A percentile compares a stretch with the other conserved stretches of the same genome.
These are phyloP conservation scores for Lepidurus apus DNA, from an alignment of 1,140 invertebrate species.

Conservation along the genomic window DNA sequence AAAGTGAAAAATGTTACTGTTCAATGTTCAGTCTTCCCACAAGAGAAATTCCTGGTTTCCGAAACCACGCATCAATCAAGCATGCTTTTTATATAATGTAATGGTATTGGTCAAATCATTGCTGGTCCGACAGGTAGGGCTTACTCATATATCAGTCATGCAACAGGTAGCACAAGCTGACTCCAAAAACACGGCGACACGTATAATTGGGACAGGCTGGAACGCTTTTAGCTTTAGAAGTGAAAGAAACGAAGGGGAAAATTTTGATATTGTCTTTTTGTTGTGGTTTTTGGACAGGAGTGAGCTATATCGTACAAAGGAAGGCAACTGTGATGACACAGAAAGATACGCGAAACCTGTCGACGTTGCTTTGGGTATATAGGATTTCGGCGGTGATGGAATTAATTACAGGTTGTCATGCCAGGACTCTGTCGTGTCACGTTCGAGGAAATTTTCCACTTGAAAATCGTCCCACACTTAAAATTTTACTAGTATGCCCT, in stretches of 20 bases:
- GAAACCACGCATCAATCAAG: neutral
- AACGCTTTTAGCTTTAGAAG: neutral
- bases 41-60: neutral
- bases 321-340: neutral
- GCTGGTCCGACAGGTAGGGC: no score
- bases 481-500: neutral
- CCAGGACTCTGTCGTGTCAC: neutral
- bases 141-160: no score
- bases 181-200: no score
- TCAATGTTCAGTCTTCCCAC: neutral
- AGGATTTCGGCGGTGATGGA: neutral
- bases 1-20: slow-evolving; percentile 1
- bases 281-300: neutral
- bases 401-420: neutral
- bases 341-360: neutral
- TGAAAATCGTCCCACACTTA: neutral
- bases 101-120: no score
- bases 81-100: neutral
- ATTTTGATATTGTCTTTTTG: neutral
- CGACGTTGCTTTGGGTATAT: neutral
- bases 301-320: slow-evolving; percentile 1
- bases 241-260: neutral
- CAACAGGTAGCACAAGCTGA: no score
- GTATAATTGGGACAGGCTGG: no score
- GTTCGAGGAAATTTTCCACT: neutral